Conservation (phyloP, 2,888 invertebrate genomes). For the Leucophora obtusa region DNA sequence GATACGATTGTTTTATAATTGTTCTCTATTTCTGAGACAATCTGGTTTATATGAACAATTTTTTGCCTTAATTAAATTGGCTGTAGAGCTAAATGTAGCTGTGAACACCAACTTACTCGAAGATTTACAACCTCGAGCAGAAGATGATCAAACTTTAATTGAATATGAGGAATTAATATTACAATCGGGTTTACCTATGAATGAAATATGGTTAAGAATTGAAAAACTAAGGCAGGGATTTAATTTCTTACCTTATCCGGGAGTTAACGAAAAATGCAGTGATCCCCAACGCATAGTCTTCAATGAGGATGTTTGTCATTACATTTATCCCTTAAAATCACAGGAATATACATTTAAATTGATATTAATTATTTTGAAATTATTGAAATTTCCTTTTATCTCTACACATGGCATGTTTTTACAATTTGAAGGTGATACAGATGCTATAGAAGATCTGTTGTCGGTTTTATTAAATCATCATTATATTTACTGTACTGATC, state of each 20-base stretch:
- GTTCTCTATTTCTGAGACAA: constrained; percentile 82
- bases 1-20: constrained; percentile 79
- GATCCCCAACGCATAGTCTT: constrained; percentile 85
- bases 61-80: constrained; percentile 85
- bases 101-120: constrained; percentile 74
- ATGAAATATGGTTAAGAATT: constrained; percentile 86
- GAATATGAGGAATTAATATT: constrained; percentile 83
- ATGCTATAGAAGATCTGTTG: constrained; percentile 80
- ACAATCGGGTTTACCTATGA: constrained; percentile 84
- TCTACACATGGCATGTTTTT: constrained; percentile 79
- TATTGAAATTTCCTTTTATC: constrained; percentile 81
- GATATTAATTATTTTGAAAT: constrained; percentile 81
- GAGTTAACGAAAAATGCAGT: constrained; percentile 78
- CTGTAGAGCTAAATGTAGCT: constrained; percentile 83
- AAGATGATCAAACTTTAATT: constrained; percentile 76
- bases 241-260: constrained; percentile 83
- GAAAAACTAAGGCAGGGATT: constrained; percentile 86
- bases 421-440: constrained; percentile 77
- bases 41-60: constrained; percentile 87
- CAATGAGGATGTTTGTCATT: constrained; percentile 83
- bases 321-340: constrained; percentile 84
- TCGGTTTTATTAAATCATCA: constrained; percentile 69
- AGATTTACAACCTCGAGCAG: constrained; percentile 70
- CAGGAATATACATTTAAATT: constrained; percentile 82
- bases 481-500: constrained; percentile 39